Conservation (phyloP, 2,113 vertebrate genomes). For the Halcyon senegalensis region DNA sequence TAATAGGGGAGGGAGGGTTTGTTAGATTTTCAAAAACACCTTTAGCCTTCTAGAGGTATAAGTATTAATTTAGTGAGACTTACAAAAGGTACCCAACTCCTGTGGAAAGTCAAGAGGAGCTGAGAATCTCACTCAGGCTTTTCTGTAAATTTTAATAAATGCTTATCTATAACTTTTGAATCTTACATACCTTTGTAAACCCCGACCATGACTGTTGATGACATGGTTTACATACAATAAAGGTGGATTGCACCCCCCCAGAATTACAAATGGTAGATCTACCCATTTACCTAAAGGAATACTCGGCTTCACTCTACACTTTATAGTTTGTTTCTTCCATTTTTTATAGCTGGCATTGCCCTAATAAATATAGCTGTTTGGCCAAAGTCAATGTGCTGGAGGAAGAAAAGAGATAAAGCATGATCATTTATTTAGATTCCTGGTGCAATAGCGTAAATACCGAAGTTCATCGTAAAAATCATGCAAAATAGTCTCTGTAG, state of each 20-base stretch:
- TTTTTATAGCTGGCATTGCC: slow-evolving; percentile 51
- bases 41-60: not conserved
- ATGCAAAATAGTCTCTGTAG: slow-evolving; percentile 7
- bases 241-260: not conserved
- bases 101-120: not conserved
- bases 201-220: not conserved
- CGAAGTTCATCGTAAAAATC: slow-evolving; percentile 53
- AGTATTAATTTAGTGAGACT: not conserved
- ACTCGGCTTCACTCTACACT: not conserved
- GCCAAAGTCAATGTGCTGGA: slow-evolving; percentile 44
- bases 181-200: not conserved
- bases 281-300: not conserved
- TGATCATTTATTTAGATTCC: slow-evolving; percentile 60
- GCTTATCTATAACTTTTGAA: not conserved
- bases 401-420: slow-evolving; percentile 60
- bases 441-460: not conserved
- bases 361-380: slow-evolving; percentile 66
- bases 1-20: not conserved
- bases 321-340: slow-evolving; percentile 33
- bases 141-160: not conserved
- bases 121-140: not conserved
- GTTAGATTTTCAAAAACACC: not conserved
- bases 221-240: not conserved
- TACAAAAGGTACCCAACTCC: not conserved
- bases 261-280: not conserved